Conservation (phyloP, 2,797 vertebrate genomes). For the Xerus rutilus region DNA sequence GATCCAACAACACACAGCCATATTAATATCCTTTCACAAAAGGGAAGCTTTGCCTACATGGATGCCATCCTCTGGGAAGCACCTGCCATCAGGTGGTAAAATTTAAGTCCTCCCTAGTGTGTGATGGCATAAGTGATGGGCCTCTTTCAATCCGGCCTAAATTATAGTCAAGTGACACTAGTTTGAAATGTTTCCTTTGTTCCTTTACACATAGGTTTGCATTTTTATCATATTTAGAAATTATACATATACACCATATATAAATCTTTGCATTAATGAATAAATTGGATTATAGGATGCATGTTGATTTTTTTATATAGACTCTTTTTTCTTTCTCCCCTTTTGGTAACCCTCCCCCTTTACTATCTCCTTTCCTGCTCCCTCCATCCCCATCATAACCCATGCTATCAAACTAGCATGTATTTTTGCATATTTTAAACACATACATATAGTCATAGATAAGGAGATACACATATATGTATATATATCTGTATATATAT, state of each 20-base stretch:
- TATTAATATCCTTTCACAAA: neutral
- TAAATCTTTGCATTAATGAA: constrained; percentile 34
- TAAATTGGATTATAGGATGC: neutral
- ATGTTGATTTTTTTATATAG: neutral
- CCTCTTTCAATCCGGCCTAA: neutral
- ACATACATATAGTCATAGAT: neutral
- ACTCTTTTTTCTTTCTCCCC: neutral
- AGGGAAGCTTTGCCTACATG: neutral
- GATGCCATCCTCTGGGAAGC: neutral
- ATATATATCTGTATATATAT: neutral
- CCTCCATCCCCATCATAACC: neutral
- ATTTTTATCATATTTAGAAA: constrained; percentile 52
- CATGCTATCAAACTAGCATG: neutral
- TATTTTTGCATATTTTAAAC: neutral
- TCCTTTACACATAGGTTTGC: neutral
- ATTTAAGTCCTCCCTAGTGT: neutral
- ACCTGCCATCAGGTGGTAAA: neutral
- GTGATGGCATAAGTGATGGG: neutral
- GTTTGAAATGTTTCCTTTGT: constrained; percentile 13
- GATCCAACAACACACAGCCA: neutral
- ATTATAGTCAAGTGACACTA: neutral
- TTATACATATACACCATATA: neutral
- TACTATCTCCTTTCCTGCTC: neutral
- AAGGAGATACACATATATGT: neutral
- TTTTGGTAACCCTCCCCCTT: neutral